These are phyloP conservation scores for Macquaria australasica DNA, from an alignment of 2,113 vertebrate genomes.

Conservation along the genomic window DNA sequence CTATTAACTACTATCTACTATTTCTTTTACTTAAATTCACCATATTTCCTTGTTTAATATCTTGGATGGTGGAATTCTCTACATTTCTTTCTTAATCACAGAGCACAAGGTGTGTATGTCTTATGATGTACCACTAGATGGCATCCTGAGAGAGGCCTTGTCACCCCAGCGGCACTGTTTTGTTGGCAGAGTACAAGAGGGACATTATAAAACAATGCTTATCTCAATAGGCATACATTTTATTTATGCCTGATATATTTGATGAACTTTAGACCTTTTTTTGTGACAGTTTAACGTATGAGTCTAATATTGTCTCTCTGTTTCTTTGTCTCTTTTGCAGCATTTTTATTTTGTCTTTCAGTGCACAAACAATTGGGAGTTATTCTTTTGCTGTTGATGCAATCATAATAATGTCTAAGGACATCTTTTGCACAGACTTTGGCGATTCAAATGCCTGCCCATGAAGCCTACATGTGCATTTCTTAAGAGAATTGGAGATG, in stretches of 20 bases:
- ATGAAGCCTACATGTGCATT: slow-evolving; percentile 8
- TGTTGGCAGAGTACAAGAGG: slow-evolving; percentile 16
- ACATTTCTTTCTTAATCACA: background rate
- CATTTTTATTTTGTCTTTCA: slow-evolving; percentile 7
- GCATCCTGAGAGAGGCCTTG: slow-evolving; percentile 69
- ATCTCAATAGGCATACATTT: slow-evolving; percentile 27
- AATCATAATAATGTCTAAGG: background rate
- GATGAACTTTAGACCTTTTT: slow-evolving; percentile 10
- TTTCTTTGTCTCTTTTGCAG: background rate
- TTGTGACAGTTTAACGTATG: slow-evolving; percentile 4
- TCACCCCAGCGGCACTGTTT: background rate
- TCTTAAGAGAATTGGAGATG: slow-evolving; percentile 10
- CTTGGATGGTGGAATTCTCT: background rate
- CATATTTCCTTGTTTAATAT: background rate
- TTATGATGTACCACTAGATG: slow-evolving; percentile 70
- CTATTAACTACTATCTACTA: no score
- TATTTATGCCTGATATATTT: slow-evolving; percentile 10
- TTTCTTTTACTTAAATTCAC: background rate
- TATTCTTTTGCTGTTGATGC: slow-evolving; percentile 3
- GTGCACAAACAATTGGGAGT: background rate
- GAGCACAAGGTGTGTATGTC: background rate
- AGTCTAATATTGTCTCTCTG: slow-evolving; percentile 33
- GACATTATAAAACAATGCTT: slow-evolving; percentile 18
- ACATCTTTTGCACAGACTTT: slow-evolving; percentile 7
- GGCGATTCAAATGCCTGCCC: background rate